Evolutionary conservation across 2,113 vertebrate species (phyloP), one percentile per base, ranked within the genome.

Genomic region (Podarcis cretensis): DNA sequence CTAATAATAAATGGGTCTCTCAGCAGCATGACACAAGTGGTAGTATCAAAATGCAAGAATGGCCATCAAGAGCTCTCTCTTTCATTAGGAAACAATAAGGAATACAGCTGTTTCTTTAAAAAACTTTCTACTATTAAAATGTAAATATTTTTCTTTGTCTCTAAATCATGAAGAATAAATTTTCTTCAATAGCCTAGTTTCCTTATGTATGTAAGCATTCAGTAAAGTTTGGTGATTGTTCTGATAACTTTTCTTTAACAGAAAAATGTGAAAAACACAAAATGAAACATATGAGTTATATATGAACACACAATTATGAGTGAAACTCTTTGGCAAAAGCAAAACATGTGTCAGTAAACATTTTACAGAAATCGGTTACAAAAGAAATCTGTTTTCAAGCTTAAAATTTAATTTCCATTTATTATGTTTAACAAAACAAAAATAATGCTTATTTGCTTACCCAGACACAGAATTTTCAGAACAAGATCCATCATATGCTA

Each of bases 211-310:
- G 94, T 92, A 96, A 93, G 87, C 94, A 96, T 95, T 90, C 92
- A 96, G 87, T 97, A 96, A 97, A 97, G 97, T 97, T 97, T 97
- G 97, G 97, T 97, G 97, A 97, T 97, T 97, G 97, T 97, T 97
- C 97, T 97, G 97, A 97, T 97, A 97, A 97, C 97, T 97, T 97
- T 97, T 97, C 97, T 97, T 97, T 96, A 97, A 97, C 96, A 97
- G 97, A 97, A 97, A 97, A 95, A 96, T 95, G 94, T 93, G 91
- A 96, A 96, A 94, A 96, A 91, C 96, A 97, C 95, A 96, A 96
- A 89, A 97, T 97, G 97, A 96, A 96, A 97, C 92, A 90, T 95
- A 96, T 97, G 97, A 97, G 92, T 96, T 95, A 95, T 96, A 96
- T 93, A 59, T 89, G 96, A 96, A 97, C 96, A 97, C 96, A 97